A percentile compares a stretch with the other conserved stretches of the same genome.
Evolutionary conservation across 2,797 vertebrate genomes (phyloP).

Genomic region (Phataginus tetradactyla): DNA sequence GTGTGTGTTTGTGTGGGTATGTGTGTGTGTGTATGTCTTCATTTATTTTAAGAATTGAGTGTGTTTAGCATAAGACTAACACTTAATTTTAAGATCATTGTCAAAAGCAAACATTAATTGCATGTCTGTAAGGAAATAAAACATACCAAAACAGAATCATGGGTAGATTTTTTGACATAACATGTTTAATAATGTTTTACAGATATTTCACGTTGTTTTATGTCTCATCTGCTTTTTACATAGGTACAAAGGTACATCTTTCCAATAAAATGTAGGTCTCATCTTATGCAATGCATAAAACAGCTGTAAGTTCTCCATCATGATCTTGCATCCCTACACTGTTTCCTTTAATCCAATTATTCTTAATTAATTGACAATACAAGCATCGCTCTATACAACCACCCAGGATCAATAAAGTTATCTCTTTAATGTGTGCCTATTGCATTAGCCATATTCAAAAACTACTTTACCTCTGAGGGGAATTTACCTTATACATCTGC

Average conservation of each 20-base stretch:
- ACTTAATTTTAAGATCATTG: not conserved
- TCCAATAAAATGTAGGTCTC: not conserved
- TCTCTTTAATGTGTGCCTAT: not conserved
- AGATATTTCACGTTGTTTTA: not conserved
- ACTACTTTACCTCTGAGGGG: not conserved
- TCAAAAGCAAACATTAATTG: not conserved
- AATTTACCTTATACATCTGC: not conserved
- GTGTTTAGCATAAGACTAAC: not conserved
- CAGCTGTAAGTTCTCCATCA: not conserved
- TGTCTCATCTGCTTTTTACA: not conserved
- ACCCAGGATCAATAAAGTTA: not conserved
- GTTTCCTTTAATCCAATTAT: not conserved
- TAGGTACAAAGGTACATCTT: not conserved
- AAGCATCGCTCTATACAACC: not conserved
- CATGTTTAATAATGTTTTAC: not conserved
- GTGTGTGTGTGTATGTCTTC: not conserved
- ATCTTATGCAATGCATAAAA: not conserved
- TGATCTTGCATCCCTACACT: not conserved
- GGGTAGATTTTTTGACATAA: not conserved
- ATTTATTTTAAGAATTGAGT: not conserved
- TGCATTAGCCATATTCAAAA: not conserved
- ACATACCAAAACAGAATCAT: not conserved
- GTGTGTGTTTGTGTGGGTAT: not conserved
- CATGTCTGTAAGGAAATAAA: not conserved
- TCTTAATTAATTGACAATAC: not conserved